phyloP scores from a whole-genome alignment of 1,140 invertebrate genomes.

The Agrypnia vestita region DNA sequence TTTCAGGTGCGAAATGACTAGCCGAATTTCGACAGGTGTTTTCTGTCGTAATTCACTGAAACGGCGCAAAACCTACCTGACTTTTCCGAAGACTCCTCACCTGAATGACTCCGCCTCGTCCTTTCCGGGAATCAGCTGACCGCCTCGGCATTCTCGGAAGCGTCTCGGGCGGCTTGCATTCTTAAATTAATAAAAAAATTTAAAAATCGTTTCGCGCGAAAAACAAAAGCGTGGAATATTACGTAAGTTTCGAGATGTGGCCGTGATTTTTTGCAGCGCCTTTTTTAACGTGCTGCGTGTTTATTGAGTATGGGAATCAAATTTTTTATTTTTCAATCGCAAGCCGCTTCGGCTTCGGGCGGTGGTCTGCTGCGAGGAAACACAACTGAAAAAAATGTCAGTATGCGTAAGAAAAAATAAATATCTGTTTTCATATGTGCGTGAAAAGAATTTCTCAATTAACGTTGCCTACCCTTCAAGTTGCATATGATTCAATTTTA shows the following conservation, averaged over 20 bases:
- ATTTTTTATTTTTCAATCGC: conserved; percentile 2
- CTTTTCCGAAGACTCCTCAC: neutral
- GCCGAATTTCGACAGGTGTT: too few relatives aligned
- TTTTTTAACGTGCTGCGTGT: conserved; percentile 26
- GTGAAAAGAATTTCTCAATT: too few relatives aligned
- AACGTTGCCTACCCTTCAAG: too few relatives aligned
- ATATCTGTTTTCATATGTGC: too few relatives aligned
- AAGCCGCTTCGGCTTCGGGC: neutral
- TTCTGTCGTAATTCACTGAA: too few relatives aligned
- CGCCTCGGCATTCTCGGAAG: neutral
- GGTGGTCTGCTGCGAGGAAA: neutral
- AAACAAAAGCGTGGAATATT: neutral
- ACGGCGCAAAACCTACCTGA: too few relatives aligned
- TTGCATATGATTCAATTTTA: too few relatives aligned
- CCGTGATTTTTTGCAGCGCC: conserved; percentile 19
- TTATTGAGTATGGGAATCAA: conserved; percentile 21
- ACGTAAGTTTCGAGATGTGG: neutral
- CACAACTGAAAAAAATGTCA: neutral
- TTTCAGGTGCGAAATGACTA: too few relatives aligned
- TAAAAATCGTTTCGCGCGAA: neutral
- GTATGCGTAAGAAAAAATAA: too few relatives aligned
- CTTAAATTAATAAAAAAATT: neutral
- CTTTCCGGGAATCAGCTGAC: conserved; percentile 8
- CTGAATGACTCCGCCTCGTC: conserved; percentile 3
- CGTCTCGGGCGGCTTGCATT: neutral